Conservation (phyloP, 2,888 invertebrate species). For the Carabus problematicus region DNA sequence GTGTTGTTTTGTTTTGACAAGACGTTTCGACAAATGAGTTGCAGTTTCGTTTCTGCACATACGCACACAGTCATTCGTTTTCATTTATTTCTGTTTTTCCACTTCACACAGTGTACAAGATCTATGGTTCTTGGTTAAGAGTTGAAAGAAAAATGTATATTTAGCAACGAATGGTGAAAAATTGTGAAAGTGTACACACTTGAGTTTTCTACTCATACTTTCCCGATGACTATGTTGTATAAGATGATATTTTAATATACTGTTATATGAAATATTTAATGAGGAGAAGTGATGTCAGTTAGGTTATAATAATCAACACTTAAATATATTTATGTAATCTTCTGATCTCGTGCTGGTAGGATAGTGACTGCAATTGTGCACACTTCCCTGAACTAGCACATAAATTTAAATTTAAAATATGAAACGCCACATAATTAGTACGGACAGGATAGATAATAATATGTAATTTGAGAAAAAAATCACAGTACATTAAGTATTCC, state of each 20-base stretch:
- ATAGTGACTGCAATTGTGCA: too few relatives aligned
- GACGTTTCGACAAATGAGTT: constrained; percentile 42
- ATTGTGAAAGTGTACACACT: constrained; percentile 23
- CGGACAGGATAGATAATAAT: too few relatives aligned
- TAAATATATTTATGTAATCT: too few relatives aligned
- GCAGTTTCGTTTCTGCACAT: constrained; percentile 35
- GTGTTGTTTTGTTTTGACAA: constrained; percentile 28
- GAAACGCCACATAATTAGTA: background rate
- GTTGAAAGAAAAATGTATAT: constrained; percentile 32
- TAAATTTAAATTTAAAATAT: background rate
- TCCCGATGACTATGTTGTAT: too few relatives aligned
- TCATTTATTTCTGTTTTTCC: constrained; percentile 29
- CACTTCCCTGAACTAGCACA: background rate
- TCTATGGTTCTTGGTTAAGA: constrained; percentile 23
- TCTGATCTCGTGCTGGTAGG: too few relatives aligned
- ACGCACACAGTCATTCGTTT: constrained; percentile 21
- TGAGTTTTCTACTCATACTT: too few relatives aligned
- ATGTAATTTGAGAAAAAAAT: too few relatives aligned
- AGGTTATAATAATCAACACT: too few relatives aligned
- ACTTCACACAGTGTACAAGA: constrained; percentile 24
- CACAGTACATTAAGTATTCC: background rate
- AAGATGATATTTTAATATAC: too few relatives aligned
- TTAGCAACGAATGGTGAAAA: constrained; percentile 26
- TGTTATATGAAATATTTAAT: too few relatives aligned
- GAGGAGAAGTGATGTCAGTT: too few relatives aligned